Evolutionary conservation across 2,888 invertebrate species (phyloP).

Genomic region (Lysandra bellargus): DNA sequence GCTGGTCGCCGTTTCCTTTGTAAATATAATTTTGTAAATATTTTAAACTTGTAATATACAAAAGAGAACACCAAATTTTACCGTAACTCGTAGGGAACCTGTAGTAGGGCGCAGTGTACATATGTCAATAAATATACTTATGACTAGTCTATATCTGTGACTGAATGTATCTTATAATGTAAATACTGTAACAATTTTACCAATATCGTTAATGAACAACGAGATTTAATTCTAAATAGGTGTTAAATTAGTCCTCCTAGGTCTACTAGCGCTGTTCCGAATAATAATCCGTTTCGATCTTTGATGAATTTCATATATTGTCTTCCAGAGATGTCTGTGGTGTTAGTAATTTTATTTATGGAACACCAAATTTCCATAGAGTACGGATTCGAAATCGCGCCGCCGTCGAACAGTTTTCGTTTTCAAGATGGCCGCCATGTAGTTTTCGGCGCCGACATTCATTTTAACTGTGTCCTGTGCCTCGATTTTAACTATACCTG

Average conservation of each 20-base stretch:
- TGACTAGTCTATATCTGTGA: constrained; percentile 62
- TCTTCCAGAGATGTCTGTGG: constrained; percentile 75
- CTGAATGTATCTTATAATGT: constrained; percentile 61
- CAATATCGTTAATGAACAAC: constrained; percentile 60
- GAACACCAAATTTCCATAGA: constrained; percentile 37
- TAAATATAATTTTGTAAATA: constrained; percentile 39
- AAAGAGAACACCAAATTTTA: constrained; percentile 51
- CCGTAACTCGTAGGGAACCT: constrained; percentile 40
- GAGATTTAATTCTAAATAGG: constrained; percentile 78
- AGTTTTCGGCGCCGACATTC: constrained; percentile 31
- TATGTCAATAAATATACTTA: constrained; percentile 43
- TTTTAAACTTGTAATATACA: constrained; percentile 40
- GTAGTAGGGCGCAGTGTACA: constrained; percentile 24
- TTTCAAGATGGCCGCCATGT: constrained; percentile 6
- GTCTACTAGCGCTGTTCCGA: constrained; percentile 42
- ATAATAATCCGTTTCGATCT: constrained; percentile 41
- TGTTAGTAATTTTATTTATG: constrained; percentile 35
- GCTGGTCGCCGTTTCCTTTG: constrained; percentile 38
- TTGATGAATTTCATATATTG: constrained; percentile 61
- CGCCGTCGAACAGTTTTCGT: neutral
- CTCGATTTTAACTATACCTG: constrained; percentile 19
- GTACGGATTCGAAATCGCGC: constrained; percentile 16
- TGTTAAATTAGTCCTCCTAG: constrained; percentile 57
- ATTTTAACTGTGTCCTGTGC: constrained; percentile 33
- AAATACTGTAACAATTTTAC: constrained; percentile 44